Conservation (phyloP, 1,140 invertebrate genomes). For the Orchesella cincta region DNA sequence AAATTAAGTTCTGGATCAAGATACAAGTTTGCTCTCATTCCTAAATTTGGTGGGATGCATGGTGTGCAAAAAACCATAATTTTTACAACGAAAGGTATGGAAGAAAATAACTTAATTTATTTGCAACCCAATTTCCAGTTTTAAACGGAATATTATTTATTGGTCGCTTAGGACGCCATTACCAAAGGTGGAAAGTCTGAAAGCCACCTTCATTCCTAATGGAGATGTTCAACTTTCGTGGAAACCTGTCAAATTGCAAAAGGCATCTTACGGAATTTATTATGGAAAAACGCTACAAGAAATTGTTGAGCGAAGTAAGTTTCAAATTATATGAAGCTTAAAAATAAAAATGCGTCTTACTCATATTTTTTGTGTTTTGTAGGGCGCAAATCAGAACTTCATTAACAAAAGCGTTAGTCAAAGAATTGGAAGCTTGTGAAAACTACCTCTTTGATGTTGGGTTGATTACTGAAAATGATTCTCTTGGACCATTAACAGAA, state of each 20-base stretch:
- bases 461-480: slow-evolving; percentile 59
- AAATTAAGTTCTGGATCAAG: no score
- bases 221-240: not conserved
- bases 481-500: slow-evolving; percentile 65
- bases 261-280: slow-evolving; percentile 53
- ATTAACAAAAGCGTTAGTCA: slow-evolving; percentile 63
- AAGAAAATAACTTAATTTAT: no score
- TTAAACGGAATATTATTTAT: no score
- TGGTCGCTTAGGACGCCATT: no score
- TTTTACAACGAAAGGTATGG: no score
- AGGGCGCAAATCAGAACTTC: slow-evolving; percentile 57
- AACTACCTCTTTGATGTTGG: slow-evolving; percentile 72
- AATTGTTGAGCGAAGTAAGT: slow-evolving; percentile 33
- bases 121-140: no score
- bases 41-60: no score
- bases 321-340: no score
- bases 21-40: no score
- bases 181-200: slow-evolving; percentile 61
- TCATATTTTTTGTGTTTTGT: no score
- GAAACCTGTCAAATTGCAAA: not conserved
- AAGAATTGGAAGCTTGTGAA: slow-evolving; percentile 70
- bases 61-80: no score
- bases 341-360: no score
- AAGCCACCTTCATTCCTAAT: slow-evolving; percentile 60
- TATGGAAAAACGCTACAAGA: slow-evolving; percentile 49